A percentile compares a stretch with the other conserved stretches of the same genome.
Evolutionary conservation across 1,140 invertebrate species (phyloP).

Genomic region (Pogonomyrmex californicus): DNA sequence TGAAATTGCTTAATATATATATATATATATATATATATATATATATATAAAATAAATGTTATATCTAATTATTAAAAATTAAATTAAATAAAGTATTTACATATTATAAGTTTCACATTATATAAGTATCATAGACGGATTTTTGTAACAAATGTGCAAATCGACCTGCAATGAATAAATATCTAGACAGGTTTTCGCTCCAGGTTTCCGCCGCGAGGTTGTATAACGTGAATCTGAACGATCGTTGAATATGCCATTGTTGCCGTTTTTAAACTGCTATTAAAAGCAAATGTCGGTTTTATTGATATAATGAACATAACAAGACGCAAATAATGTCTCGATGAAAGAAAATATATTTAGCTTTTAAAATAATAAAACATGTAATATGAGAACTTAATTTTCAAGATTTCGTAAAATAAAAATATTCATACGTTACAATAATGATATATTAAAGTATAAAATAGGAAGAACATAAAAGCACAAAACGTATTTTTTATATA

Average conservation of each 20-base stretch:
- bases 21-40: no score
- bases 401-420: not conserved
- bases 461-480: slow-evolving; percentile 2
- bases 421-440: not conserved
- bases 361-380: not conserved
- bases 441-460: slow-evolving; percentile 5
- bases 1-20: slow-evolving; percentile 17
- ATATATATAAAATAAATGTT: not conserved
- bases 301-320: slow-evolving; percentile 34
- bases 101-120: not conserved
- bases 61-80: not conserved
- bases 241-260: slow-evolving; percentile 71
- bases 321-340: not conserved
- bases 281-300: slow-evolving; percentile 63
- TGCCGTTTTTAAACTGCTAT: slow-evolving; percentile 79
- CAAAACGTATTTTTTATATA: slow-evolving; percentile 44
- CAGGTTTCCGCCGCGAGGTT: slow-evolving; percentile 76
- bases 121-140: not conserved
- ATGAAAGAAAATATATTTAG: not conserved
- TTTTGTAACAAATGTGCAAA: not conserved
- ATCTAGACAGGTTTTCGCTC: slow-evolving; percentile 76
- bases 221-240: slow-evolving; percentile 74
- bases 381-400: not conserved
- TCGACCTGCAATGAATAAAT: not conserved
- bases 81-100: slow-evolving; percentile 1